These are phyloP conservation scores for Hoplostethus mediterraneus DNA, from an alignment of 2,797 vertebrate species.

Conservation along the genomic window DNA sequence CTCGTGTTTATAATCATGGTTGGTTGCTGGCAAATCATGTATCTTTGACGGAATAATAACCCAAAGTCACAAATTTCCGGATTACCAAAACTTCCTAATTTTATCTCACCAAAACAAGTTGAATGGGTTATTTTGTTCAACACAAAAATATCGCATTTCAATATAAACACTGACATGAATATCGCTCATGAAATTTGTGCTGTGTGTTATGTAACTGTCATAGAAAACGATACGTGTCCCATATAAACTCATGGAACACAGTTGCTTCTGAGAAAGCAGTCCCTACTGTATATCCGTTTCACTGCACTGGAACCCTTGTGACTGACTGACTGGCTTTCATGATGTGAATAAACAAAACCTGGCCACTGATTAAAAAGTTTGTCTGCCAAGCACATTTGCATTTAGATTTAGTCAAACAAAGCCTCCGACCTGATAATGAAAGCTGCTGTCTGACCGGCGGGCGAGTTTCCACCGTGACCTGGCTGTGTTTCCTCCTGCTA, in stretches of 20 bases:
- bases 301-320: not conserved
- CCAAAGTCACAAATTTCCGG: no score
- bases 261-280: not conserved
- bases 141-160: no score
- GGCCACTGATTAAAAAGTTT: constrained; percentile 30
- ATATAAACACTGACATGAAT: no score
- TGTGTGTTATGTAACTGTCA: not conserved
- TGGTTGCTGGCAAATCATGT: not conserved
- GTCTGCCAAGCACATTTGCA: constrained; percentile 42
- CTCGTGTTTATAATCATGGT: not conserved
- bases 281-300: not conserved
- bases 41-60: not conserved
- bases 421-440: constrained; percentile 4
- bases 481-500: constrained; percentile 8
- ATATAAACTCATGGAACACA: not conserved
- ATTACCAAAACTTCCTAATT: no score
- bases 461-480: not conserved
- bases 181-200: no score
- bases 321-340: constrained; percentile 16
- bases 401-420: constrained; percentile 45
- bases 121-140: no score
- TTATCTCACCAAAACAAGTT: no score
- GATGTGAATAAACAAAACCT: constrained; percentile 20
- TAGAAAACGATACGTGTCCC: not conserved
- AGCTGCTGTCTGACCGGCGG: constrained; percentile 16